phyloP scores from a whole-genome alignment of 2,113 vertebrate species.

The Peucedramus taeniatus region DNA sequence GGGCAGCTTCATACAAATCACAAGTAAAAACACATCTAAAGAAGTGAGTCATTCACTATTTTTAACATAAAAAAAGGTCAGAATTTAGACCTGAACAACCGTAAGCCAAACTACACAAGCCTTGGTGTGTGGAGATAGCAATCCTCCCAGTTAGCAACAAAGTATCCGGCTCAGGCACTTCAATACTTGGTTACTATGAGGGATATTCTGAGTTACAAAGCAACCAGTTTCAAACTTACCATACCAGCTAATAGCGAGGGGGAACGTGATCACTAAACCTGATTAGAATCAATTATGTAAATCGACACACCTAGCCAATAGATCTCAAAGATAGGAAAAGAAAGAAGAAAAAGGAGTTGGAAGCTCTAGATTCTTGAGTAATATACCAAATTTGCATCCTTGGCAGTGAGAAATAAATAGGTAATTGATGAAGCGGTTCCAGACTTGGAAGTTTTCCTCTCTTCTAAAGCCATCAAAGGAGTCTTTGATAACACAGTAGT shows the following conservation, averaged over 20 bases:
- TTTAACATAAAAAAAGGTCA: conserved; percentile 49
- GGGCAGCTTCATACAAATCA: conserved; percentile 6
- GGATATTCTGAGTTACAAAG: neutral
- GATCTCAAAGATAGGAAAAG: neutral
- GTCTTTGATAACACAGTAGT: neutral
- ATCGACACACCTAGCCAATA: neutral
- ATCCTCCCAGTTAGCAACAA: neutral
- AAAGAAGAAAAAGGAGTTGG: neutral
- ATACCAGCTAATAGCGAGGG: neutral
- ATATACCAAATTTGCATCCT: conserved; percentile 10
- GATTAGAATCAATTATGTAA: neutral
- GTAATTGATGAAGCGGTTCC: conserved; percentile 25
- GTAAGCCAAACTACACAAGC: neutral
- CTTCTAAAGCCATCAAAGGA: conserved; percentile 31
- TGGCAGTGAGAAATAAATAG: conserved; percentile 20
- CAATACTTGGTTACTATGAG: neutral
- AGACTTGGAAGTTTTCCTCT: conserved; percentile 11
- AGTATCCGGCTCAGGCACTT: neutral
- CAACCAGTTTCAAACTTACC: neutral
- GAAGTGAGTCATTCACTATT: conserved; percentile 42
- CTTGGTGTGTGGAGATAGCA: neutral
- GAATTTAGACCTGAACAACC: neutral
- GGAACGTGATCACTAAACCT: neutral
- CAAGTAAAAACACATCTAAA: conserved; percentile 31
- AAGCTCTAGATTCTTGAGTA: neutral